A percentile compares a stretch with the other conserved stretches of the same genome.
Evolutionary conservation across 2,888 invertebrate species (phyloP).

Genomic region (Nomada lathburiana): DNA sequence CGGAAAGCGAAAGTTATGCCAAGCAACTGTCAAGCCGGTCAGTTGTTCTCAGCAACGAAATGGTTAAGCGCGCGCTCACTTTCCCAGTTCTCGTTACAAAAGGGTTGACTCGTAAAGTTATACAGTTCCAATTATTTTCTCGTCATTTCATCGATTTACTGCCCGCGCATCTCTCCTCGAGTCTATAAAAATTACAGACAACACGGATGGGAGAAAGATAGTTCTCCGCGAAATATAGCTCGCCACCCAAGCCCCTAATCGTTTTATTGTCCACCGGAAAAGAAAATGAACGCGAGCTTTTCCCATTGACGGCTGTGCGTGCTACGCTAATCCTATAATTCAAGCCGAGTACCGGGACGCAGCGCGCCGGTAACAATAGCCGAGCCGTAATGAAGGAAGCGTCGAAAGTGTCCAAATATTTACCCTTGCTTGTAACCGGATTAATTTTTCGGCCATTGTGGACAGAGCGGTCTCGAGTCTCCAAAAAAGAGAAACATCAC

Average conservation of each 20-base stretch:
- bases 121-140: too few species aligned
- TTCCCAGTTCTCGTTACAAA: too few species aligned
- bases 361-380: constrained; percentile 20
- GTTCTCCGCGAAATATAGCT: neutral
- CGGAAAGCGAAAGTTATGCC: too few species aligned
- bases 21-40: too few species aligned
- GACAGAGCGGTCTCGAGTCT: neutral
- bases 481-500: constrained; percentile 3
- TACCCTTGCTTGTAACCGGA: constrained; percentile 52
- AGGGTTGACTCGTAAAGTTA: too few species aligned
- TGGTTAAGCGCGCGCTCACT: too few species aligned
- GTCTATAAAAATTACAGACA: too few species aligned
- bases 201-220: neutral
- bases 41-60: too few species aligned
- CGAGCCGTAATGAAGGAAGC: constrained; percentile 21
- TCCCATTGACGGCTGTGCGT: constrained; percentile 39
- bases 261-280: constrained; percentile 26
- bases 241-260: constrained; percentile 3
- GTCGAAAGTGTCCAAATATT: constrained; percentile 55
- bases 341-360: neutral
- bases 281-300: constrained; percentile 28
- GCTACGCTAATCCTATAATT: constrained; percentile 47
- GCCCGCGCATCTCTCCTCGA: neutral
- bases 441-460: constrained; percentile 42
- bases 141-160: neutral